Percentiles rank a stretch among this genome's conserved stretches.
These are phyloP conservation scores for Hylaeus volcanicus DNA, from an alignment of 1,140 invertebrate genomes.

Conservation along the genomic window DNA sequence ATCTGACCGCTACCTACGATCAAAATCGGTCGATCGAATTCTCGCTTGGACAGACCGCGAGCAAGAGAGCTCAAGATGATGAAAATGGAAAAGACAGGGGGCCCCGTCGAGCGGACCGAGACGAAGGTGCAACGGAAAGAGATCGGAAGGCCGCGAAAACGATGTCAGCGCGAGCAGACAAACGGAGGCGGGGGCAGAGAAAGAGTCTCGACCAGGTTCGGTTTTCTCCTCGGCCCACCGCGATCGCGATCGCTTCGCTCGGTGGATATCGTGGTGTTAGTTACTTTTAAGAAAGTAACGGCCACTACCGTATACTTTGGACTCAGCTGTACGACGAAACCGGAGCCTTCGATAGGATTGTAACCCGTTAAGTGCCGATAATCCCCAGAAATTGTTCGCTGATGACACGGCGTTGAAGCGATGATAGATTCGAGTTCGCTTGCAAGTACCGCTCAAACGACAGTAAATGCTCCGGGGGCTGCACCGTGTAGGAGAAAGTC, in stretches of 20 bases:
- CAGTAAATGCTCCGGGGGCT: neutral
- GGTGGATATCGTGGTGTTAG: neutral
- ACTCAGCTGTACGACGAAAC: no score
- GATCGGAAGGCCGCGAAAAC: slow-evolving; percentile 60
- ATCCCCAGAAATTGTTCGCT: no score
- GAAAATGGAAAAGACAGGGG: neutral
- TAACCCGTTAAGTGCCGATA: no score
- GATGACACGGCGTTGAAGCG: no score
- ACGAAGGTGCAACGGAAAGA: neutral
- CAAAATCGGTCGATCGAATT: neutral
- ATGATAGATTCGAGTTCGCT: no score
- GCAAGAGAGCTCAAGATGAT: slow-evolving; percentile 9
- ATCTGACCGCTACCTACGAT: neutral
- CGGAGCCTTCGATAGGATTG: no score
- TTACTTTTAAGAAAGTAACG: no score
- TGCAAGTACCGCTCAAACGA: no score
- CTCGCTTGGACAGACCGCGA: neutral
- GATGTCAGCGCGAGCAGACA: slow-evolving; percentile 60
- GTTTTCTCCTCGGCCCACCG: slow-evolving; percentile 63
- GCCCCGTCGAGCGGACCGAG: slow-evolving; percentile 12
- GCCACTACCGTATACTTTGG: no score
- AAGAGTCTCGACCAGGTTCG: slow-evolving; percentile 63
- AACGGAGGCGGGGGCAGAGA: slow-evolving; percentile 53
- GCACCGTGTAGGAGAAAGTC: slow-evolving; percentile 17
- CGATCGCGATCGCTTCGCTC: slow-evolving; percentile 61